These are phyloP conservation scores for Tricholauxania praeusta DNA, from an alignment of 2,888 invertebrate genomes.

Conservation along the genomic window DNA sequence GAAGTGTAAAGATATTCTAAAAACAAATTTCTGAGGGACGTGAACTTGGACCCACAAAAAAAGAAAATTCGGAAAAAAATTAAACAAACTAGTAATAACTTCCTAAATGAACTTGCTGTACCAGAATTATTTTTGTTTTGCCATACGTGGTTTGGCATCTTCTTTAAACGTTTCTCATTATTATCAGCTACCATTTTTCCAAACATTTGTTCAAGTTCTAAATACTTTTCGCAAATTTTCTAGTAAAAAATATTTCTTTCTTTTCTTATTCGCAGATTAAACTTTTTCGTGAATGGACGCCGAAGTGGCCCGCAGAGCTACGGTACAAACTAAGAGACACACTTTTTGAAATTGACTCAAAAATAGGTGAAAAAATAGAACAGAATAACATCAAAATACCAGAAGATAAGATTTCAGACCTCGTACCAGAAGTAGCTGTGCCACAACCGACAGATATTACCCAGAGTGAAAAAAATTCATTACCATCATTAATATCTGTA, in stretches of 20 bases:
- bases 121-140: no score
- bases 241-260: not conserved
- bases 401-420: slow-evolving; percentile 20
- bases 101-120: no score
- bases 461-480: not conserved
- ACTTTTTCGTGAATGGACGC: slow-evolving; percentile 86
- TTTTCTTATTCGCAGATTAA: slow-evolving; percentile 73
- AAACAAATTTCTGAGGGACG: no score
- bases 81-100: no score
- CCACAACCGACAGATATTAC: slow-evolving; percentile 28
- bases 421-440: slow-evolving; percentile 35
- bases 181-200: no score
- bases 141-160: no score
- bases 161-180: no score
- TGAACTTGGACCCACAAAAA: no score
- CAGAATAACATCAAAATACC: slow-evolving; percentile 38
- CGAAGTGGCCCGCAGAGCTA: slow-evolving; percentile 81
- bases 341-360: slow-evolving; percentile 78
- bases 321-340: slow-evolving; percentile 77
- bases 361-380: slow-evolving; percentile 79
- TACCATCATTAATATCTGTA: slow-evolving; percentile 13
- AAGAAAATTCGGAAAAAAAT: no score
- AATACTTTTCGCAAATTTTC: no score
- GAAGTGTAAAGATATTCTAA: no score
- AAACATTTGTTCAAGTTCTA: no score